phyloP scores from a whole-genome alignment of 2,797 vertebrate genomes.

The Percopsis omiscomaycus region DNA sequence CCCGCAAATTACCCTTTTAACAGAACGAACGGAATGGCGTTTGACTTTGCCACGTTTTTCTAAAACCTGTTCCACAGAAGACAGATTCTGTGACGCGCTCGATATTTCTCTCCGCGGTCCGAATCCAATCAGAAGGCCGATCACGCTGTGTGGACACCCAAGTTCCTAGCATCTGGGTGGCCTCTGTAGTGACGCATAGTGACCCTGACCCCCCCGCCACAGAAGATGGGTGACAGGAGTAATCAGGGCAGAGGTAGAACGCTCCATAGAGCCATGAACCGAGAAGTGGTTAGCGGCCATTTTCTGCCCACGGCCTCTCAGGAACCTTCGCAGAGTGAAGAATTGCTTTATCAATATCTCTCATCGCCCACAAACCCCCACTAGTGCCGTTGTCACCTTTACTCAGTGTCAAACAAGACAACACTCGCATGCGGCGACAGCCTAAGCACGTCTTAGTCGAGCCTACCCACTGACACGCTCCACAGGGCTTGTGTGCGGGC shows the following conservation, averaged over 20 bases:
- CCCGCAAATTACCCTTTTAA: conserved; percentile 7
- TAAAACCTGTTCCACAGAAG: background rate
- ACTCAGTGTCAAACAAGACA: conserved; percentile 37
- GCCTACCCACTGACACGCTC: too few relatives aligned
- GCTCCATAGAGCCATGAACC: conserved; percentile 44
- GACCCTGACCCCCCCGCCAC: conserved; percentile 49
- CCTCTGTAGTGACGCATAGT: conserved; percentile 55
- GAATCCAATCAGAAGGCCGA: conserved; percentile 23
- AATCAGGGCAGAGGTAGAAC: conserved; percentile 23
- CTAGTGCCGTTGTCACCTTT: conserved; percentile 2
- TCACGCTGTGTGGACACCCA: conserved; percentile 7
- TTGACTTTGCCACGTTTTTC: conserved; percentile 15
- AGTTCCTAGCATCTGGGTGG: conserved; percentile 45
- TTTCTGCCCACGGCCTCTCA: conserved; percentile 53
- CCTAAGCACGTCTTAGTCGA: conserved; percentile 3
- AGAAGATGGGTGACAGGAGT: conserved; percentile 42
- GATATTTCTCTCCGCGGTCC: conserved; percentile 18
- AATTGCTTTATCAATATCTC: conserved; percentile 58
- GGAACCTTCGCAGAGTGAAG: conserved; percentile 44
- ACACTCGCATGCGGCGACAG: conserved; percentile 19
- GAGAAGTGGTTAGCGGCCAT: conserved; percentile 53
- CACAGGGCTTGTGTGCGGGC: too few relatives aligned
- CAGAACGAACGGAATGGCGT: background rate
- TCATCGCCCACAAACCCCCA: conserved; percentile 37
- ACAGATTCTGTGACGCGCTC: background rate